phyloP scores from a whole-genome alignment of 2,113 vertebrate genomes.

The Megatriorchis doriae region DNA sequence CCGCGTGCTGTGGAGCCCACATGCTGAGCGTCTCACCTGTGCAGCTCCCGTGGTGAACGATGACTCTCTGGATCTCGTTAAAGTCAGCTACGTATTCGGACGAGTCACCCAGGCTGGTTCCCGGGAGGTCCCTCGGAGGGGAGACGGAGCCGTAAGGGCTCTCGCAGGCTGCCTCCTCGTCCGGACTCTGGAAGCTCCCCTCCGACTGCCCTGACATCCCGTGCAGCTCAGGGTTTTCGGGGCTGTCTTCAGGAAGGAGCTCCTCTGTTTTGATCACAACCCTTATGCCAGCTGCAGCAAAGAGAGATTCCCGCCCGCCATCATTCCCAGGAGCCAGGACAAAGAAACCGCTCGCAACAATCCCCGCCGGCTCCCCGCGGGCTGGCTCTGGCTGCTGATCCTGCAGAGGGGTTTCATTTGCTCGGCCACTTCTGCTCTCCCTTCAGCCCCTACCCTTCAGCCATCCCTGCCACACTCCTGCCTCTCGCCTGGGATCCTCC shows the following conservation, averaged over 20 bases:
- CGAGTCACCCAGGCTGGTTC: constrained; percentile 37
- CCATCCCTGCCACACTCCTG: background rate
- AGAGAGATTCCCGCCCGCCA: fast-evolving
- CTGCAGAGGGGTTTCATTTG: fast-evolving
- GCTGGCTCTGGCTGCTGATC: background rate
- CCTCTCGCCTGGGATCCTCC: background rate
- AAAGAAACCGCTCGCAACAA: fast-evolving
- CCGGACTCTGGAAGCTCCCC: constrained; percentile 56
- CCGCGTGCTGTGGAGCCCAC: fast-evolving
- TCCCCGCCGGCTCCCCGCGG: fast-evolving
- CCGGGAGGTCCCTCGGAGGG: background rate
- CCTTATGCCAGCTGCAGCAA: constrained; percentile 55
- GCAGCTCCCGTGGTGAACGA: constrained; percentile 59
- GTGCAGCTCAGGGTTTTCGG: constrained; percentile 48
- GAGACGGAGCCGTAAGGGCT: constrained; percentile 59
- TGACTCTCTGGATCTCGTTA: constrained; percentile 64
- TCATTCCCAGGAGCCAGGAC: background rate
- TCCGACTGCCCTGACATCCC: constrained; percentile 53
- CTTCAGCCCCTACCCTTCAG: background rate
- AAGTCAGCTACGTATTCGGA: constrained; percentile 19
- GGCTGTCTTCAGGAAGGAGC: constrained; percentile 60
- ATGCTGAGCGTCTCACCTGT: background rate
- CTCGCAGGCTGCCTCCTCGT: constrained; percentile 22
- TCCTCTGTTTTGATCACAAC: constrained; percentile 69
- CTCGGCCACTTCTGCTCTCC: background rate